These are phyloP conservation scores for Ceyx erithaca DNA, from an alignment of 2,797 vertebrate species.

Conservation along the genomic window DNA sequence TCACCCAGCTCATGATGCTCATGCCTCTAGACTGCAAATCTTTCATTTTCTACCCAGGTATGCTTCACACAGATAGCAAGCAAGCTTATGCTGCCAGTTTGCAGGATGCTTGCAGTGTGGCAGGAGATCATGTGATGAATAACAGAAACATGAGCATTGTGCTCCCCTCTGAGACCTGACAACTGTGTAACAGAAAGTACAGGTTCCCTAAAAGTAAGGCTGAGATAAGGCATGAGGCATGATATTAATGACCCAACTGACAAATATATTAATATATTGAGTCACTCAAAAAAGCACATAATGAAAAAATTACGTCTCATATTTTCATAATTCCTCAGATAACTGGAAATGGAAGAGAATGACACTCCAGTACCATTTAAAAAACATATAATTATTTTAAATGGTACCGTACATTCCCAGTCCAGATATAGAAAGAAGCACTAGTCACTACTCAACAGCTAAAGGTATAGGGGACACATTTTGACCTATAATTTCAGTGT, in stretches of 20 bases:
- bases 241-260: background rate
- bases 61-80: background rate
- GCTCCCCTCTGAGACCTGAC: background rate
- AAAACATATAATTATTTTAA: background rate
- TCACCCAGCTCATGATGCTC: background rate
- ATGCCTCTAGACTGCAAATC: background rate
- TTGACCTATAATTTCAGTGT: background rate
- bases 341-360: background rate
- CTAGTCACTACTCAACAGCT: background rate
- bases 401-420: background rate
- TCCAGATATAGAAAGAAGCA: background rate
- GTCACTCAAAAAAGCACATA: background rate
- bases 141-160: background rate
- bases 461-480: background rate
- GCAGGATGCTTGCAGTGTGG: background rate
- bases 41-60: background rate
- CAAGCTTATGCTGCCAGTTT: background rate
- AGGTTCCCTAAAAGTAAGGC: background rate
- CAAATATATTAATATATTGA: background rate
- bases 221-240: background rate
- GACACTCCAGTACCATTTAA: background rate
- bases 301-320: background rate
- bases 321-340: background rate
- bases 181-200: background rate
- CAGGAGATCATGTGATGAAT: background rate